Evolutionary conservation across 2,113 vertebrate species (phyloP).

Genomic region (Perca fluviatilis): DNA sequence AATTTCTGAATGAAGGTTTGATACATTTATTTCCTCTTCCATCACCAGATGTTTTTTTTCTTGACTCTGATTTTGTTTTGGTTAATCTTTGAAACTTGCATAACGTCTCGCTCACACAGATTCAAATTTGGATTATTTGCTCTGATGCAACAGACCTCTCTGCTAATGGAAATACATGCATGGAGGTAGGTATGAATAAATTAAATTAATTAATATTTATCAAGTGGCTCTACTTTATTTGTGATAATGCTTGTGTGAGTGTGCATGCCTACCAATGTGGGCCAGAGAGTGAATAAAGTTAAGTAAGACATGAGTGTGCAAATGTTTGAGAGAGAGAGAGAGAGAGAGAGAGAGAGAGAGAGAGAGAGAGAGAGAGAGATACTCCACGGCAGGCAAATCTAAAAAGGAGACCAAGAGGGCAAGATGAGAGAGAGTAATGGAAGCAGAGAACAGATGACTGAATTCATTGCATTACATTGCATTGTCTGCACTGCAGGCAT

Average conservation of each 20-base stretch:
- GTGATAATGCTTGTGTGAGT: background rate
- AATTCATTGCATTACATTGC: conserved; percentile 51
- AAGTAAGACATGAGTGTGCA: conserved; percentile 33
- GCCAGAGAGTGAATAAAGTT: conserved; percentile 22
- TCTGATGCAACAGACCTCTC: background rate
- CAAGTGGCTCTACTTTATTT: background rate
- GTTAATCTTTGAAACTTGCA: background rate
- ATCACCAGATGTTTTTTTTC: background rate
- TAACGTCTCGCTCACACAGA: background rate
- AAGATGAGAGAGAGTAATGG: conserved; percentile 56
- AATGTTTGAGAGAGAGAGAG: conserved; percentile 16
- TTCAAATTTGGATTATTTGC: background rate
- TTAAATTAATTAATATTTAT: background rate
- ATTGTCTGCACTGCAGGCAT: conserved; percentile 47
- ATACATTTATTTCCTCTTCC: background rate
- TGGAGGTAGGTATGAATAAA: background rate
- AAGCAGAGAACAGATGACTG: conserved; percentile 52
- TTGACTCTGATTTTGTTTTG: background rate
- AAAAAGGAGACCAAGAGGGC: conserved; percentile 58
- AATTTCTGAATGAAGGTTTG: background rate
- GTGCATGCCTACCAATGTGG: background rate
- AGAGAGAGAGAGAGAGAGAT: background rate
- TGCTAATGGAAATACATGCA: background rate
- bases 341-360: conserved; percentile 12
- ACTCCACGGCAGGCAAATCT: conserved; percentile 37